Conservation (phyloP, 2,113 vertebrate species). For the Mixornis gularis region DNA sequence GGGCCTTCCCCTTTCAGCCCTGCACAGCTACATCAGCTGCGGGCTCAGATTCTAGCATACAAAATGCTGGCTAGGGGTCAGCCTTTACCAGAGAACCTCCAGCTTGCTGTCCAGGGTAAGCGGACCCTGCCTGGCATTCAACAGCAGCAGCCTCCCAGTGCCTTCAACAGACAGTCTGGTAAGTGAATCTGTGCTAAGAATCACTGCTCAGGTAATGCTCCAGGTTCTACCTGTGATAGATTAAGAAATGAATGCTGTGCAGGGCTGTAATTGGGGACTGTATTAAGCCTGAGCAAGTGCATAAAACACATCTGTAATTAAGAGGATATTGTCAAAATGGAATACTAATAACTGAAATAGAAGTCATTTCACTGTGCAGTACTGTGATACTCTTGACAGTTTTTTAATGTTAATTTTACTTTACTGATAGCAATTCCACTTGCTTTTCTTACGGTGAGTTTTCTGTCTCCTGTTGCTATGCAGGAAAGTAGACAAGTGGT, state of each 20-base stretch:
- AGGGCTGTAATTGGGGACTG: neutral
- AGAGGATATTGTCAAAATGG: neutral
- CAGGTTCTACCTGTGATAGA: neutral
- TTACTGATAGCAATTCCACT: neutral
- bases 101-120: slow-evolving; percentile 95
- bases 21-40: slow-evolving; percentile 92
- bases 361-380: neutral
- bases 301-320: neutral
- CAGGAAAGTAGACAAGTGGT: neutral
- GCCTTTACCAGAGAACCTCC: slow-evolving; percentile 93
- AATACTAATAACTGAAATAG: neutral
- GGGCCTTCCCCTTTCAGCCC: slow-evolving; percentile 93
- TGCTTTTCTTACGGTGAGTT: neutral
- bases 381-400: neutral
- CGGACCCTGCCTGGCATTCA: slow-evolving; percentile 93
- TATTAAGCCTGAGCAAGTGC: neutral
- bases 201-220: neutral
- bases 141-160: slow-evolving; percentile 73
- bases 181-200: slow-evolving; percentile 11
- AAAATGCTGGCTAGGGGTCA: slow-evolving; percentile 96
- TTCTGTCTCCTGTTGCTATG: neutral
- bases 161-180: slow-evolving; percentile 87
- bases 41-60: slow-evolving; percentile 96
- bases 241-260: neutral
- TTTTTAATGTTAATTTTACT: neutral